phyloP scores from a whole-genome alignment of 2,113 vertebrate genomes.

The Cyphomyrus plagiostoma region DNA sequence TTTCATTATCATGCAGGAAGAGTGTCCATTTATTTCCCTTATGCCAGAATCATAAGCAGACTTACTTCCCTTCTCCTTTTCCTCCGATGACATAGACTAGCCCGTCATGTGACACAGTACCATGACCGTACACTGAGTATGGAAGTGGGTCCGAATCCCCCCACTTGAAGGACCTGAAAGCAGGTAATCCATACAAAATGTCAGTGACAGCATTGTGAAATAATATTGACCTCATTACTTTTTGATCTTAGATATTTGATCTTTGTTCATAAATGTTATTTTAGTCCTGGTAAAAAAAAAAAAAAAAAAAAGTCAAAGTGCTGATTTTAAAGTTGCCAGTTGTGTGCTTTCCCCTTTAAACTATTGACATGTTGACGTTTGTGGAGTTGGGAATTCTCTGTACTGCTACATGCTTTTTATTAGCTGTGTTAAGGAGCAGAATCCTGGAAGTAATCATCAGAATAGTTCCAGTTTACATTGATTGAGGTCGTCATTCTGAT shows the following conservation, averaged over 20 bases:
- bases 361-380: background rate
- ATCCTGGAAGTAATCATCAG: background rate
- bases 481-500: background rate
- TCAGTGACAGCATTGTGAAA: background rate
- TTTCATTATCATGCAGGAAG: background rate
- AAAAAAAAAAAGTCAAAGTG: background rate
- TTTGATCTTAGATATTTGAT: background rate
- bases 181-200: background rate
- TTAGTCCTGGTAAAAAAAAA: background rate
- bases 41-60: background rate
- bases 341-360: background rate
- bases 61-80: conserved; percentile 83
- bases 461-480: conserved; percentile 75
- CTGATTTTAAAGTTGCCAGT: background rate
- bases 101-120: conserved; percentile 75
- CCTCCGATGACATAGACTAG: conserved; percentile 84
- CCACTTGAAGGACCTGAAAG: conserved; percentile 94
- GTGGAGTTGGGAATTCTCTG: background rate
- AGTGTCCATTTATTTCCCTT: background rate
- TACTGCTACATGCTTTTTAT: background rate
- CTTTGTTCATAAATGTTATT: background rate
- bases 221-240: background rate
- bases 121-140: conserved; percentile 80
- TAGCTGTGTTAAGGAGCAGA: background rate
- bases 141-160: conserved; percentile 88